Base-by-base conservation (phyloP, 1,140 invertebrate genomes). In the Artemia franciscana region DNA sequence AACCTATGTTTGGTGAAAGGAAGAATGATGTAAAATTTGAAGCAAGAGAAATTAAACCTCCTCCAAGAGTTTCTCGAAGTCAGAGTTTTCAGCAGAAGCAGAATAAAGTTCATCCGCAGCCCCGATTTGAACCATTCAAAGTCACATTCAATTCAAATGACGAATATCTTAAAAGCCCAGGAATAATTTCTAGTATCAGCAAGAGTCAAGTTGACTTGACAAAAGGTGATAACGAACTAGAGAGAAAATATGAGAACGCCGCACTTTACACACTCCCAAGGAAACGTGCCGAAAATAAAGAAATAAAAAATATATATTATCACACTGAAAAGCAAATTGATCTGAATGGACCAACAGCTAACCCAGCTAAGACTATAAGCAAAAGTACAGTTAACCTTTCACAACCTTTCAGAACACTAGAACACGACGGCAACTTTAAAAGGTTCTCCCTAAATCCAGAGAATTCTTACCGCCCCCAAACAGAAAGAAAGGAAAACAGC, bases 21-120 rank as follows among this genome's bases (percentile, higher is more conserved):
- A 51, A 1, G 39, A 18, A 12, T 15, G n/a, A n/a, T n/a, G n/a
- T n/a, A n/a, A n/a, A n/a, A n/a, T n/a, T n/a, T n/a, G 39, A 51
- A 51, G 21, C 21, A 12, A 12, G 12, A 15, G 39, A 51, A 18
- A 18, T 51, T 71, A 64, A 24, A 4, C 72, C 30, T 21, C 26
- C 79, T 77, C 58, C 83, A 84, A 0, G 78, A 78, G 0, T 86
- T 86, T 80, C 83, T 21, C 75, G 86, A 60, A 88, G 86, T 73
- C 85, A 88, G 72, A 88, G 85, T 72, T 87, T 90, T 73, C 87
- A 85, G 74, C 82, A 86, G 58, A 82, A 85, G 66, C 81, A 65
- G 18, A 28, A 67, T 65, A 25, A 78, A 39, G 57, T 65, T 66
- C 69, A 71, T 70, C 73, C 73, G 39, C 76, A 60, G 5, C 25